Evolutionary conservation across 1,140 invertebrate species (phyloP).

Genomic region (Drosophila ercepeae): DNA sequence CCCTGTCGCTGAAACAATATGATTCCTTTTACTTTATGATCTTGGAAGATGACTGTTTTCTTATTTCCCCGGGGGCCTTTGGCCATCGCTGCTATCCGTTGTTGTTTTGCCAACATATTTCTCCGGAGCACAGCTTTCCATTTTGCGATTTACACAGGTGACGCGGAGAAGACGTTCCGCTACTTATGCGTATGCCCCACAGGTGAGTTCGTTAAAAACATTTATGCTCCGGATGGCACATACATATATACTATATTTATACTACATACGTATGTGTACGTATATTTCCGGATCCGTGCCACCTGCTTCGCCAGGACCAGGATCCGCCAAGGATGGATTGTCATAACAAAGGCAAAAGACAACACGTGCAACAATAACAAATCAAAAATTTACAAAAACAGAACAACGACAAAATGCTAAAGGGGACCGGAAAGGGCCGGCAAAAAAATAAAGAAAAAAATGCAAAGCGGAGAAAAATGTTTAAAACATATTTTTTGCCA

Average conservation of each 20-base stretch:
- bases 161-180: conserved; percentile 38
- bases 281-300: conserved; percentile 4
- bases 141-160: conserved; percentile 46
- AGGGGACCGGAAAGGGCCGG: not conserved
- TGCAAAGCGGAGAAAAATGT: conserved; percentile 75
- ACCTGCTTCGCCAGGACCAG: conserved; percentile 23
- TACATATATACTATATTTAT: too few species aligned
- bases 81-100: conserved; percentile 24
- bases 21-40: conserved; percentile 21
- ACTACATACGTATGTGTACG: conserved; percentile 1
- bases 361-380: conserved; percentile 82
- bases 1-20: not conserved
- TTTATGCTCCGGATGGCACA: conserved; percentile 46
- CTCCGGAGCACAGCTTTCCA: conserved; percentile 20
- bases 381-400: conserved; percentile 81
- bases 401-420: conserved; percentile 50
- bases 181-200: conserved; percentile 62
- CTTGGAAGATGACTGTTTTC: conserved; percentile 23
- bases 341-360: conserved; percentile 78
- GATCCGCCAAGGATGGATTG: conserved; percentile 68
- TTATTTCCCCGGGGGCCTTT: conserved; percentile 25
- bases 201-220: conserved; percentile 68
- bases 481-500: conserved; percentile 78
- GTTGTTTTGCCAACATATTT: conserved; percentile 21
- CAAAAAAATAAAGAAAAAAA: conserved; percentile 35